These are phyloP conservation scores for Mycalesis mineus DNA, from an alignment of 2,888 invertebrate genomes.

Conservation along the genomic window DNA sequence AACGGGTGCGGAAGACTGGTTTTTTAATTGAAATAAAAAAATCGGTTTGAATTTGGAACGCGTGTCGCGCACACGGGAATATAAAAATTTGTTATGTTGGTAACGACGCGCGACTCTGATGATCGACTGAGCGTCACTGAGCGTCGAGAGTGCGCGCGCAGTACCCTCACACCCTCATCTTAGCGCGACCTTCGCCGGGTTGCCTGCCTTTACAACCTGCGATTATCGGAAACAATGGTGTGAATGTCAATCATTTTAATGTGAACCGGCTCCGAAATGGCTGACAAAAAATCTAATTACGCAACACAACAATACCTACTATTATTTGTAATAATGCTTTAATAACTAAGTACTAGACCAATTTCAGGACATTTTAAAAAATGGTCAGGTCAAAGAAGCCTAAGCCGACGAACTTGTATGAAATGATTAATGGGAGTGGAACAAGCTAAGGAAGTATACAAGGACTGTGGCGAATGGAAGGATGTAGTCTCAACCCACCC, in stretches of 20 bases:
- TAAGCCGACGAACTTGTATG: too few relatives aligned
- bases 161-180: slow-evolving; percentile 38
- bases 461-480: too few relatives aligned
- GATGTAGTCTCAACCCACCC: too few relatives aligned
- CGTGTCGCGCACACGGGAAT: slow-evolving; percentile 33
- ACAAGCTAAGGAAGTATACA: too few relatives aligned
- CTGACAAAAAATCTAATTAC: neutral
- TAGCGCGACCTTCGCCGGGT: slow-evolving; percentile 28
- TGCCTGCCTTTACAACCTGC: slow-evolving; percentile 24
- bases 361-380: too few relatives aligned
- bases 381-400: too few relatives aligned
- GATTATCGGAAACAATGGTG: slow-evolving; percentile 21
- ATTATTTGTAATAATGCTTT: too few relatives aligned
- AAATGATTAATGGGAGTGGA: too few relatives aligned
- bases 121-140: slow-evolving; percentile 59
- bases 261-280: neutral
- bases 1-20: slow-evolving; percentile 33
- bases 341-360: too few relatives aligned
- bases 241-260: slow-evolving; percentile 9
- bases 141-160: slow-evolving; percentile 29
- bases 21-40: slow-evolving; percentile 27
- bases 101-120: slow-evolving; percentile 55
- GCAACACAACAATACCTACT: slow-evolving; percentile 2
- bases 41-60: slow-evolving; percentile 33
- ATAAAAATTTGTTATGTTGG: slow-evolving; percentile 40